Base-by-base conservation (phyloP, 2,888 invertebrate genomes). In the Hipparchia semele region DNA sequence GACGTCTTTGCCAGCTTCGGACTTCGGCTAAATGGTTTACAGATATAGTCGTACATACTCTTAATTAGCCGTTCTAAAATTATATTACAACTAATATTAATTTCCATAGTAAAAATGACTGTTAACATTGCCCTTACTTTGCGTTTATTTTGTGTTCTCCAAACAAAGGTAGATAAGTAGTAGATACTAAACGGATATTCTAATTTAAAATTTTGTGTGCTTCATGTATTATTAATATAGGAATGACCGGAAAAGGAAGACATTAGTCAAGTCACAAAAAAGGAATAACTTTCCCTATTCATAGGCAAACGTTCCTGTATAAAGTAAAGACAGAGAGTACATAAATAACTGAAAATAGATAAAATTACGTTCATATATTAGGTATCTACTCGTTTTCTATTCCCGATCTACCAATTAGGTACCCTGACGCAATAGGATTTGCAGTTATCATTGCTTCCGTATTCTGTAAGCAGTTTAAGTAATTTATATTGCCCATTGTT, bases 401-500 rank as follows among this genome's bases (percentile, higher is more conserved):
- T 23, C 13, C 10, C 56, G n/a, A 68, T 68, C 46, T 45, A 13
- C 67, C 67, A 58, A 58, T 67, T 58, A 65, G 53, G 23, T 33
- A 51, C 46, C 13, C n/a, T 67, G 59, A 13, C 45, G 45, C 68
- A 59, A 13, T 58, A 39, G 39, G 39, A 12, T 33, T 9, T 39
- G 46, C n/a, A 58, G 56, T 13, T 13, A 2, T 56, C 9, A 56
- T 59, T 68, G 68, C 59, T 68, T 59, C 68, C 68, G 58, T 67
- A 58, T 45, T 54, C 46, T 59, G 68, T 65, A 6, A 10, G 13
- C 13, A 13, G 56, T 51, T 64, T 10, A 33, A 62, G 68, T 74
- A 62, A 68, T 70, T 72, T 75, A 70, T 71, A 73, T 72, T 60
- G 62, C 59, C 70, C 33, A 75, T 75, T 75, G 74, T 74, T 70